These are phyloP conservation scores for Etheostoma perlongum DNA, from an alignment of 2,797 vertebrate genomes.

Conservation along the genomic window DNA sequence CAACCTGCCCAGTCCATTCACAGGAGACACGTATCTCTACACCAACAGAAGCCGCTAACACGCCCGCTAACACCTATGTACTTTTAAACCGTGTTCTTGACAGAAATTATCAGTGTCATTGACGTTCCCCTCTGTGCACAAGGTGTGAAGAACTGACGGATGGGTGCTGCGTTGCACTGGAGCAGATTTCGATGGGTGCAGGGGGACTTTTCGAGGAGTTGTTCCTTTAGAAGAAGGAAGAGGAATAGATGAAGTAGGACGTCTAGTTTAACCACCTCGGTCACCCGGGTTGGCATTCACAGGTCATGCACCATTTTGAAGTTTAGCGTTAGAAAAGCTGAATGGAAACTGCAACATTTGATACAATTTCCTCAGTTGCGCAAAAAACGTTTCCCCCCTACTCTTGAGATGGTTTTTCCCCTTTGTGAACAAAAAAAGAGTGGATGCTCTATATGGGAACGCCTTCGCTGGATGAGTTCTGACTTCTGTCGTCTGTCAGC, in stretches of 20 bases:
- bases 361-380: too few species aligned
- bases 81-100: conserved; percentile 32
- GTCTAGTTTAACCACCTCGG: not conserved
- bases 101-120: conserved; percentile 56
- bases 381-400: too few species aligned
- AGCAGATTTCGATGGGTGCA: not conserved
- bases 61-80: conserved; percentile 21
- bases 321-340: too few species aligned
- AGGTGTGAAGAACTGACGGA: conserved; percentile 44
- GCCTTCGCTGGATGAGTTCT: too few species aligned
- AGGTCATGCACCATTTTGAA: too few species aligned
- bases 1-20: conserved; percentile 32
- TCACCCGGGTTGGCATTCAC: not conserved
- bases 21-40: conserved; percentile 42
- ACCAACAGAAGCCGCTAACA: conserved; percentile 32
- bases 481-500: too few species aligned
- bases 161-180: not conserved
- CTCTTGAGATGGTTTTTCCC: too few species aligned
- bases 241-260: not conserved
- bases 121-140: conserved; percentile 12
- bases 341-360: too few species aligned
- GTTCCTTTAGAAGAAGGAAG: not conserved
- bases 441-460: too few species aligned
- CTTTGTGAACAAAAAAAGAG: too few species aligned
- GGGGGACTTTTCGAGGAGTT: not conserved